phyloP scores from a whole-genome alignment of 2,113 vertebrate species.

The Corvus cornix region DNA sequence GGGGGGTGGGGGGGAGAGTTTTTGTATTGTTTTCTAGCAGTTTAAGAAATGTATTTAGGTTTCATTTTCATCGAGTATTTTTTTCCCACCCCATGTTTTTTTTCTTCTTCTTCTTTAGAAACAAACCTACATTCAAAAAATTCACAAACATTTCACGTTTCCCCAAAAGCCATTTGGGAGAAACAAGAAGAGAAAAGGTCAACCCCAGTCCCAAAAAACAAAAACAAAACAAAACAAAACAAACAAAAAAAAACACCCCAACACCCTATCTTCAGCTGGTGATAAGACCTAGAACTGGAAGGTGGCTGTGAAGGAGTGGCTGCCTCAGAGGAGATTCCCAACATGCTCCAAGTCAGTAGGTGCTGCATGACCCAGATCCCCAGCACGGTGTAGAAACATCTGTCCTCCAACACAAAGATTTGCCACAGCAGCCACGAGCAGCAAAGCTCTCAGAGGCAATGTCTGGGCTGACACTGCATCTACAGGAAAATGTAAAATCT shows the following conservation, averaged over 20 bases:
- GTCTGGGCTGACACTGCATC: neutral
- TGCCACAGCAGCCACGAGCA: neutral
- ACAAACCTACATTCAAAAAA: neutral
- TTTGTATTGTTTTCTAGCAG: neutral
- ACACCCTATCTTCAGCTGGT: neutral
- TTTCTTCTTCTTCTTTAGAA: neutral
- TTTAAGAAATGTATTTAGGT: neutral
- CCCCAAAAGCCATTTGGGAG: neutral
- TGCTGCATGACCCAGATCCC: neutral
- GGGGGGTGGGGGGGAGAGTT: no score
- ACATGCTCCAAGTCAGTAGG: rapidly evolving
- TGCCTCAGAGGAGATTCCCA: neutral
- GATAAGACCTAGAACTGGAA: neutral
- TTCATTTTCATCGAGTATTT: neutral
- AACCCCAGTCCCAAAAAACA: neutral
- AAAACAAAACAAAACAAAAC: neutral
- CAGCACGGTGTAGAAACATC: neutral
- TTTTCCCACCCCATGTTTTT: neutral
- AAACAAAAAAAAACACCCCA: neutral
- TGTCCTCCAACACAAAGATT: neutral
- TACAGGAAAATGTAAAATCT: neutral
- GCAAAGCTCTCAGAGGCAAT: neutral
- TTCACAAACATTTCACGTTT: neutral
- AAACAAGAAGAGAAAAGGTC: neutral
- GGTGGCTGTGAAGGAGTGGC: neutral